Percentiles rank a stretch among this genome's conserved stretches.
Conservation (phyloP, 2,888 invertebrate genomes). For the Harpalus rubripes region DNA sequence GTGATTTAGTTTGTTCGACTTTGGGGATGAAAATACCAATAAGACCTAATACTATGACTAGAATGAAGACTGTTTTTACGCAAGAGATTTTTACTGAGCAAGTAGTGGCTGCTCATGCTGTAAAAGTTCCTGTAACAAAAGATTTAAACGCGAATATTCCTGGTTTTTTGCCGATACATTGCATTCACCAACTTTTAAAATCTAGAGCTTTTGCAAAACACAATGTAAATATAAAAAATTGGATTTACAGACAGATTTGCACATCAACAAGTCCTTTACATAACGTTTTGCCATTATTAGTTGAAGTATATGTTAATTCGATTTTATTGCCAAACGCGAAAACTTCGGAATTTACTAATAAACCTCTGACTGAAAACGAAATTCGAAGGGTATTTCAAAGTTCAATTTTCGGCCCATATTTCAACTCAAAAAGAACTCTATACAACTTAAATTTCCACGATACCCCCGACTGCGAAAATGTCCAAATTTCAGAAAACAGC, state of each 20-base stretch:
- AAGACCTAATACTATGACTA: slow-evolving; percentile 90
- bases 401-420: slow-evolving; percentile 87
- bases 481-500: slow-evolving; percentile 82
- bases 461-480: slow-evolving; percentile 77
- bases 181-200: slow-evolving; percentile 96
- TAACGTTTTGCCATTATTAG: slow-evolving; percentile 93
- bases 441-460: slow-evolving; percentile 78
- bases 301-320: slow-evolving; percentile 97
- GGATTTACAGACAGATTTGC: slow-evolving; percentile 97
- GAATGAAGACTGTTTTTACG: slow-evolving; percentile 96
- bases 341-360: slow-evolving; percentile 90
- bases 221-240: slow-evolving; percentile 96
- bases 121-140: slow-evolving; percentile 95
- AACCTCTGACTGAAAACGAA: slow-evolving; percentile 94
- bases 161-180: slow-evolving; percentile 96
- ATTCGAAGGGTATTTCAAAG: slow-evolving; percentile 90
- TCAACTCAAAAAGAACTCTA: slow-evolving; percentile 81
- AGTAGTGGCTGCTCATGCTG: slow-evolving; percentile 96
- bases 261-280: slow-evolving; percentile 94
- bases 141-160: slow-evolving; percentile 92
- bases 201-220: slow-evolving; percentile 97
- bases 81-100: slow-evolving; percentile 98
- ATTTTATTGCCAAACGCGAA: slow-evolving; percentile 86
- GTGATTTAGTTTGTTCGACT: slow-evolving; percentile 95
- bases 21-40: slow-evolving; percentile 96